A percentile compares a stretch with the other conserved stretches of the same genome.
phyloP scores from a whole-genome alignment of 2,888 invertebrate genomes.

The Odiellus spinosus region DNA sequence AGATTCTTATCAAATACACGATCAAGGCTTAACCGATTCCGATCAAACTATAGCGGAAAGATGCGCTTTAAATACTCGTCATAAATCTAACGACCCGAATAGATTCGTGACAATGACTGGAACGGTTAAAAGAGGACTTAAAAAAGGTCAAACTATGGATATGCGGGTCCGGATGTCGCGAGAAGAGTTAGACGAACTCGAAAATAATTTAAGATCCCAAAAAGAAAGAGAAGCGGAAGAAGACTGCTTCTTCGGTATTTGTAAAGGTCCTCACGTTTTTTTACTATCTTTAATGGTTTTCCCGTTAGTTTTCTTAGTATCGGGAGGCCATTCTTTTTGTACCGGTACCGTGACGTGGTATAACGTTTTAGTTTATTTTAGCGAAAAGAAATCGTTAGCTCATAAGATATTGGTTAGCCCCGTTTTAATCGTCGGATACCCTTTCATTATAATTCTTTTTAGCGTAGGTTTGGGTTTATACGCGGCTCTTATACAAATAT shows the following conservation, averaged over 20 bases:
- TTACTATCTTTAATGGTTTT: constrained; percentile 45
- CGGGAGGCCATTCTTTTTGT: constrained; percentile 51
- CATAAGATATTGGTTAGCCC: constrained; percentile 49
- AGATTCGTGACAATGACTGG: constrained; percentile 39
- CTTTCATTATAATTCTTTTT: constrained; percentile 47
- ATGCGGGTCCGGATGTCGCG: constrained; percentile 53
- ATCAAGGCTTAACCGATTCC: constrained; percentile 4
- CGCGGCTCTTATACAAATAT: constrained; percentile 49
- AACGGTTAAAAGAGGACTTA: constrained; percentile 52
- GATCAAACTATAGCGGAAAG: constrained; percentile 6
- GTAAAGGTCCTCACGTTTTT: constrained; percentile 48
- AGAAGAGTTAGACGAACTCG: constrained; percentile 50
- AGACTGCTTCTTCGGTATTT: constrained; percentile 36
- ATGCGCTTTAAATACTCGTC: constrained; percentile 13
- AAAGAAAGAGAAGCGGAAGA: constrained; percentile 31
- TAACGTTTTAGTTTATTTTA: constrained; percentile 51
- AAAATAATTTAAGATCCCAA: constrained; percentile 24
- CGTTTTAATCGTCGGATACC: constrained; percentile 48
- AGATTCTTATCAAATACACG: constrained; percentile 9
- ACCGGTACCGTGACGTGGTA: constrained; percentile 61
- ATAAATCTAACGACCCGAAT: constrained; percentile 16
- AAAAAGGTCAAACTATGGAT: constrained; percentile 53
- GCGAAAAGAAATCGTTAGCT: constrained; percentile 46
- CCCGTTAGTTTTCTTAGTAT: constrained; percentile 47
- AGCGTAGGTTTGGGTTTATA: constrained; percentile 49